Evolutionary conservation across 2,113 vertebrate genomes (phyloP).

Genomic region (Scophthalmus maximus): DNA sequence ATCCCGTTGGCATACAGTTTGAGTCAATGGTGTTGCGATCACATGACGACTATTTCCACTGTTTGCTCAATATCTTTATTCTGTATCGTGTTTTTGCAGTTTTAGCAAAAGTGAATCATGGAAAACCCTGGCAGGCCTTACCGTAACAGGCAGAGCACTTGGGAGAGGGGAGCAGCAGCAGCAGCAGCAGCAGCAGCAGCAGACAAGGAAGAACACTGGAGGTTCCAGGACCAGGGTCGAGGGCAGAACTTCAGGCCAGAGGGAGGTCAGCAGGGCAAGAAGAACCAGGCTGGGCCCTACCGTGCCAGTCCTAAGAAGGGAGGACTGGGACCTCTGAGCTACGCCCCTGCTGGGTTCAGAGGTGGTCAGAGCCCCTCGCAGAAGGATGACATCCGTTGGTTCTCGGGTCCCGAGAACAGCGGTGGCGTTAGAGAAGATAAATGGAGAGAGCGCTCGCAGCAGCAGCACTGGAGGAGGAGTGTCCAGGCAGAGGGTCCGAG

Average conservation of each 20-base stretch:
- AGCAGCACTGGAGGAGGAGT: conserved; percentile 77
- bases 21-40: no score
- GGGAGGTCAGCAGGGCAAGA: conserved; percentile 79
- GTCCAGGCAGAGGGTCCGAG: conserved; percentile 73
- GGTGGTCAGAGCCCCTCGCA: conserved; percentile 82
- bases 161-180: conserved; percentile 75
- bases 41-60: no score
- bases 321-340: conserved; percentile 71
- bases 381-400: conserved; percentile 84
- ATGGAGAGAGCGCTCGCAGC: conserved; percentile 83
- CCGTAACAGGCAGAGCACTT: conserved; percentile 79
- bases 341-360: conserved; percentile 81
- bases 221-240: conserved; percentile 80
- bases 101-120: conserved; percentile 81
- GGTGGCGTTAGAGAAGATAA: conserved; percentile 74
- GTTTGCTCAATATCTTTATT: no score
- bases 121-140: conserved; percentile 85
- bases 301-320: conserved; percentile 84
- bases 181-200: conserved; percentile 56
- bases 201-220: conserved; percentile 83
- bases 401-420: conserved; percentile 78
- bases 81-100: conserved; percentile 38
- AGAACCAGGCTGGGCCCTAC: conserved; percentile 67
- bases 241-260: conserved; percentile 82
- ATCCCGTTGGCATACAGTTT: no score